A percentile compares a stretch with the other conserved stretches of the same genome.
Evolutionary conservation across 2,888 invertebrate species (phyloP).

Genomic region (Gibbula magus): DNA sequence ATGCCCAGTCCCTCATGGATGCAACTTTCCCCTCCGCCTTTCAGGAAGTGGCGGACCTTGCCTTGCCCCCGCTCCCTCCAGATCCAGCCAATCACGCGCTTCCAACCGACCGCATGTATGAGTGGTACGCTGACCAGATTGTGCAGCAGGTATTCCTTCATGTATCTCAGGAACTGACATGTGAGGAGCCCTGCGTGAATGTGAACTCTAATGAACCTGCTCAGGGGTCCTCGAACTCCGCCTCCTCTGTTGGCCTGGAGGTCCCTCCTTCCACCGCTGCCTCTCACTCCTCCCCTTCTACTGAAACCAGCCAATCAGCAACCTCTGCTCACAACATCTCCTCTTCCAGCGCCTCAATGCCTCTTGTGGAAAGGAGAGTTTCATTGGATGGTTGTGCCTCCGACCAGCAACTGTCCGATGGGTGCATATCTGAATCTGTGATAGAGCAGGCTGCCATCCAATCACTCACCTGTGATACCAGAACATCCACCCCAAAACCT

Average conservation of each 20-base stretch:
- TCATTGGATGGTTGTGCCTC: neutral
- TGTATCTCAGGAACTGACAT: slow-evolving; percentile 33
- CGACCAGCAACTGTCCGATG: neutral
- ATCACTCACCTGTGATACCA: slow-evolving; percentile 1
- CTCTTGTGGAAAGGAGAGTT: neutral
- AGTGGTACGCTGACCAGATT: slow-evolving; percentile 45
- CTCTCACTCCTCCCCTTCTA: neutral
- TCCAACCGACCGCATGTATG: slow-evolving; percentile 39
- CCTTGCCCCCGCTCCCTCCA: neutral
- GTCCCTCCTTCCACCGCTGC: neutral
- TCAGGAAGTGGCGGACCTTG: slow-evolving; percentile 18
- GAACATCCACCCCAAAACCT: slow-evolving; percentile 11
- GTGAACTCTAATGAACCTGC: neutral
- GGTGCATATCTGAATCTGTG: slow-evolving; percentile 4
- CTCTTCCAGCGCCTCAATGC: neutral
- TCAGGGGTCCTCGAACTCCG: neutral
- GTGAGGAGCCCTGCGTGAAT: neutral
- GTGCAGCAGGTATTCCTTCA: slow-evolving; percentile 42
- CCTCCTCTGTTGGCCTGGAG: neutral
- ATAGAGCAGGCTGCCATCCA: neutral
- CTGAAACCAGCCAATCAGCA: neutral
- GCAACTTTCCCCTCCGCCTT: slow-evolving; percentile 10
- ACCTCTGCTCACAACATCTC: neutral
- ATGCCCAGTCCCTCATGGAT: slow-evolving; percentile 17
- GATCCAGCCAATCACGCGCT: neutral